phyloP scores from a whole-genome alignment of 2,797 vertebrate genomes.

The Knipowitschia caucasica region DNA sequence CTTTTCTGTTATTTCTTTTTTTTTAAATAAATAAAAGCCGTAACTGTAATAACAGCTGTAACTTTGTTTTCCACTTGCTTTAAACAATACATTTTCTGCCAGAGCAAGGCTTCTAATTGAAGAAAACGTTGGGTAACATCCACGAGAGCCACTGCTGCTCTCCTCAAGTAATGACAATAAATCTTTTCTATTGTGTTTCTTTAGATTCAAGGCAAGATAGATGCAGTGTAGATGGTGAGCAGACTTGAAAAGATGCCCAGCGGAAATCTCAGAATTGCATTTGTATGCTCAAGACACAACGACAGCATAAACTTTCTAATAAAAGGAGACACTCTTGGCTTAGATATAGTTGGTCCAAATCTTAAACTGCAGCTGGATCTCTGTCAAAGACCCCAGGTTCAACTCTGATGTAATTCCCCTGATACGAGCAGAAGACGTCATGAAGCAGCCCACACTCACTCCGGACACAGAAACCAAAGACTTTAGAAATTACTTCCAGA shows the following conservation, averaged over 20 bases:
- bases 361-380: slow-evolving; percentile 34
- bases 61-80: too few species aligned
- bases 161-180: too few species aligned
- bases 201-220: slow-evolving; percentile 8
- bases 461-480: slow-evolving; percentile 35
- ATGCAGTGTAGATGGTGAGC: slow-evolving; percentile 28
- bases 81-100: too few species aligned
- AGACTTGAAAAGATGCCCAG: slow-evolving; percentile 19
- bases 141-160: too few species aligned
- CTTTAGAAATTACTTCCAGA: slow-evolving; percentile 42
- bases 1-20: too few species aligned
- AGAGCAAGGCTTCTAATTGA: too few species aligned
- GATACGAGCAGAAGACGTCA: slow-evolving; percentile 42
- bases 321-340: slow-evolving; percentile 13
- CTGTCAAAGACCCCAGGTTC: slow-evolving; percentile 30
- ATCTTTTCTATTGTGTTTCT: slow-evolving; percentile 16
- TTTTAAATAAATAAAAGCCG: too few species aligned
- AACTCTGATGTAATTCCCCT: slow-evolving; percentile 55
- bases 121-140: too few species aligned
- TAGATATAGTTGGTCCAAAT: slow-evolving; percentile 31
- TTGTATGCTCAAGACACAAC: not conserved
- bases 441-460: slow-evolving; percentile 28
- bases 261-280: slow-evolving; percentile 12
- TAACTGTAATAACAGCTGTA: too few species aligned
- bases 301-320: not conserved